phyloP scores from a whole-genome alignment of 1,140 invertebrate species.

The Plodia interpunctella region DNA sequence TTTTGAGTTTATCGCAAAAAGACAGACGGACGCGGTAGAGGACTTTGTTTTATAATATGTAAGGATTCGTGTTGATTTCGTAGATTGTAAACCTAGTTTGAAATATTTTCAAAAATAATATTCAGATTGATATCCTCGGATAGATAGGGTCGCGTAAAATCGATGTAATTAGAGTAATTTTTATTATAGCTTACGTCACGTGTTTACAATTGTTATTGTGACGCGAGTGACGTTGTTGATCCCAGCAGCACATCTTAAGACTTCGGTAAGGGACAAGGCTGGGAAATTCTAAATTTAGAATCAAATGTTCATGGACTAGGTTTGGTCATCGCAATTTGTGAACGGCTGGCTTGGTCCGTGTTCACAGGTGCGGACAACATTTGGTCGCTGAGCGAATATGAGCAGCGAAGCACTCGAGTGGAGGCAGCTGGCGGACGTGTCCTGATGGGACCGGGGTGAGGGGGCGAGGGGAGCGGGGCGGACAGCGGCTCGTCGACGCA shows the following conservation, averaged over 20 bases:
- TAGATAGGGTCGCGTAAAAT: background rate
- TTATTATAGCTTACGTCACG: background rate
- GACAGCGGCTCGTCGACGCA: conserved; percentile 28
- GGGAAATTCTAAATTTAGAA: background rate
- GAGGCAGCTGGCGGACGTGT: conserved; percentile 54
- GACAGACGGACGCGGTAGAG: no score
- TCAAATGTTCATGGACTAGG: background rate
- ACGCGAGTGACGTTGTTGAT: background rate
- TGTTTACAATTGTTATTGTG: background rate
- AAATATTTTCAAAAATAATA: no score
- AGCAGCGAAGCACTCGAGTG: conserved; percentile 28
- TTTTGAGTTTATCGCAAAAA: no score
- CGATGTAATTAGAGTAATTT: background rate
- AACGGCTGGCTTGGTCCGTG: background rate
- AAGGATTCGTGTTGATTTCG: no score
- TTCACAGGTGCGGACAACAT: conserved; percentile 12
- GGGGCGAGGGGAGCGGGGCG: conserved; percentile 30
- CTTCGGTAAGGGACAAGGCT: background rate
- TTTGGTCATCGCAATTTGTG: background rate
- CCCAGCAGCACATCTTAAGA: no score
- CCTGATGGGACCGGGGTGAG: conserved; percentile 43
- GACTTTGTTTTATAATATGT: no score
- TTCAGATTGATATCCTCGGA: no score
- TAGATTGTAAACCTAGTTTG: no score
- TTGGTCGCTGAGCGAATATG: conserved; percentile 15